Percentiles rank a stretch among this genome's conserved stretches.
phyloP scores from a whole-genome alignment of 2,888 invertebrate genomes.

The Coleophora flavipennella region DNA sequence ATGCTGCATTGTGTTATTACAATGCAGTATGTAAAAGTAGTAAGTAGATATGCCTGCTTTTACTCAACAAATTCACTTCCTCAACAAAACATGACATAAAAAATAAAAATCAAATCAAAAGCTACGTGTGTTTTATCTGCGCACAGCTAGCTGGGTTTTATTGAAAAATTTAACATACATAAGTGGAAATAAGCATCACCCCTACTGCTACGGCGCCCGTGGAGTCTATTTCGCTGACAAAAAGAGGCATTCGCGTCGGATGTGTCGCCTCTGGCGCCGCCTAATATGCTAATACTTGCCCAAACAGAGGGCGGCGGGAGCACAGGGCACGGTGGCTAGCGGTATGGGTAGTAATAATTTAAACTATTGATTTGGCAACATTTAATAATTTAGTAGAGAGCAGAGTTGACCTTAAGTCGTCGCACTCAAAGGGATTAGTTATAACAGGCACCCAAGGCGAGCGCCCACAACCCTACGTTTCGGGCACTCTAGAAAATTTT shows the following conservation, averaged over 20 bases:
- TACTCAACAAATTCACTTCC: background rate
- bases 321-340: too few species aligned
- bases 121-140: constrained; percentile 5
- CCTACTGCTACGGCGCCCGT: background rate
- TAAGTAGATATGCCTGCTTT: background rate
- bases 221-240: constrained; percentile 40
- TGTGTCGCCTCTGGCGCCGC: constrained; percentile 45
- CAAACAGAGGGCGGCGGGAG: constrained; percentile 25
- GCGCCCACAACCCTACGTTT: too few species aligned
- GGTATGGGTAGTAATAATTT: too few species aligned
- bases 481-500: too few species aligned
- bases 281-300: constrained; percentile 50
- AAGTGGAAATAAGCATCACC: constrained; percentile 6
- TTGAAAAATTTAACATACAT: constrained; percentile 11
- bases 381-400: too few species aligned
- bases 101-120: constrained; percentile 1
- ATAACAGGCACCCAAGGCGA: too few species aligned
- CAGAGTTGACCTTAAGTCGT: too few species aligned
- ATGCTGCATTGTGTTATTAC: too few species aligned
- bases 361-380: too few species aligned
- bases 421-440: too few species aligned
- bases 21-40: too few species aligned
- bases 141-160: constrained; percentile 9
- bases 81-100: too few species aligned
- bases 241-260: constrained; percentile 29